Evolutionary conservation across 1,140 invertebrate species (phyloP), one percentile per base, ranked within the genome.

Genomic region (Proctacanthus coquilletti): DNA sequence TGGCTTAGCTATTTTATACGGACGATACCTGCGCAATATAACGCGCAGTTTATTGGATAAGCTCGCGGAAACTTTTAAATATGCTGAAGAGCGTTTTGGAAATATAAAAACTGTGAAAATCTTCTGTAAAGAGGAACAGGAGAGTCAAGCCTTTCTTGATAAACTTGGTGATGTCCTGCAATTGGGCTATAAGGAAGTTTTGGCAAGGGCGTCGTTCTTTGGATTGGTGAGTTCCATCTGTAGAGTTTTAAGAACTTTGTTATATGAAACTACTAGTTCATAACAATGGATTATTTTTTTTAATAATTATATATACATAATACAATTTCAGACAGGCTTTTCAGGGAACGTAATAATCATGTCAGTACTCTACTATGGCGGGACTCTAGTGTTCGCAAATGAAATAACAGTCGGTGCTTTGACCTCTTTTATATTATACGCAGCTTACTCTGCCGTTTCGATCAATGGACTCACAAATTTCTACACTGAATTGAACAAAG

Each of bases 31-130:
- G 4, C 72, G 83, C 20, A 80, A 76, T 29, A 85, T 95, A 32
- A 92, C 91, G 0, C 74, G 74, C 46, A 62, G 74, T 43, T 74
- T 96, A 31, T 71, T 96, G 62, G 84, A 89, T 52, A 75, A 79
- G 36, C 62, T 92, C 18, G 89, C 89, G 1, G 67, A 72, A 39
- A 72, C 88, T 20, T 89, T 84, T 41, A 74, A 89, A 59, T 72
- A 79, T 17, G 88, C 88, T 1, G 91, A 97, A 64, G 93, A 98
- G 54, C 80, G 80, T 47, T 83, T 98, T 30, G 75, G 81, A 18
- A 96, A 94, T 55, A 84, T 98, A 42, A 72, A 91, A 49, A 96
- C 92, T 4, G 92, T 98, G 0, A 83, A 93, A 63, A 77, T 80
- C 2, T 95, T 97, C 59, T 84, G 79, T 3, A 80, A 88, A 51